Conservation (phyloP, 2,797 vertebrate genomes). For the Pelochelys cantorii region DNA sequence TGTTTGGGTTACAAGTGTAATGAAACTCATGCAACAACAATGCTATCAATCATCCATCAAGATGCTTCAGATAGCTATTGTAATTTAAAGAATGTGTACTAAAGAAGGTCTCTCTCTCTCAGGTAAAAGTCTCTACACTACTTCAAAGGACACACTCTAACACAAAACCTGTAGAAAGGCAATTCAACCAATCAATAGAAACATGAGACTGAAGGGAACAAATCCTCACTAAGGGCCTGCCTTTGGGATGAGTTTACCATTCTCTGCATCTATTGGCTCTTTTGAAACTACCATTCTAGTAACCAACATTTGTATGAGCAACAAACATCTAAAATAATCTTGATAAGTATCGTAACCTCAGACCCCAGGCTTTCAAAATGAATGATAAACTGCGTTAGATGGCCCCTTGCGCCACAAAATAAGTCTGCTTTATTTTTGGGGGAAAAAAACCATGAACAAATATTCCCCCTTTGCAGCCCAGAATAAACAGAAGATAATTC, state of each 20-base stretch:
- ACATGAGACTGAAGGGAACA: conserved; percentile 24
- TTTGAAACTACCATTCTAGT: conserved; percentile 18
- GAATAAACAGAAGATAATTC: not conserved
- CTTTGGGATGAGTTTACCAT: conserved; percentile 41
- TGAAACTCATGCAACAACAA: conserved; percentile 36
- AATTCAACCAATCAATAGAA: conserved; percentile 8
- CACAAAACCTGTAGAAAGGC: conserved; percentile 31
- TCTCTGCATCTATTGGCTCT: not conserved
- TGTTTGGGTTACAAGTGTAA: conserved; percentile 40
- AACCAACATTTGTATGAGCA: conserved; percentile 41
- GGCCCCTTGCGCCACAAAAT: not conserved
- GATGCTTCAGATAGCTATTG: conserved; percentile 52
- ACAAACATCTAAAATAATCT: conserved; percentile 1
- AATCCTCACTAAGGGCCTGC: conserved; percentile 49
- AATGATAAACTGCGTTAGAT: not conserved
- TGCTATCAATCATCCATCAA: conserved; percentile 26
- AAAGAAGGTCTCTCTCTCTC: conserved; percentile 45
- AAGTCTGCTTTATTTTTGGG: not conserved
- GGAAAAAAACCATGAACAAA: not conserved
- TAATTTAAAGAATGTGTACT: conserved; percentile 32
- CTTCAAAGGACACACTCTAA: conserved; percentile 45
- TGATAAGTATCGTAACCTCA: not conserved
- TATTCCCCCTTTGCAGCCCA: not conserved
- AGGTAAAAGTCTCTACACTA: conserved; percentile 50
- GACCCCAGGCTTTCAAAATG: not conserved